Base-by-base conservation (phyloP, 1,140 invertebrate species). In the Tenebrio molitor region DNA sequence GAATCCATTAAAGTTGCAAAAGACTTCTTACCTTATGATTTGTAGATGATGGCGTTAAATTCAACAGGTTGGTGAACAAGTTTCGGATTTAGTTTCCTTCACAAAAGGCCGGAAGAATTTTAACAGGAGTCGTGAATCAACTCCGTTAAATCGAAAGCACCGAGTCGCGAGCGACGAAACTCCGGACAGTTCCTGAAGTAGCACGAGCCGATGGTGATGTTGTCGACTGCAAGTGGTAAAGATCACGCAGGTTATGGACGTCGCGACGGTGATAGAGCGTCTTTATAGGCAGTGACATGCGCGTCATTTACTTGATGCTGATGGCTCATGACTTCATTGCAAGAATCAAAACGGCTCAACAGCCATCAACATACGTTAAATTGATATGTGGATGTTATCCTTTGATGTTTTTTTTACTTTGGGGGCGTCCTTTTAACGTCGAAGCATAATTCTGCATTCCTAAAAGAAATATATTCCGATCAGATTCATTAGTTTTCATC, bases 271-370 rank as follows among this genome's bases (percentile, higher is more conserved):
- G 64, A 66, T 66, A 44, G 39, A 66, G 64, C 64, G 64, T 66
- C 64, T 66, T 66, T 66, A 66, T 66, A 66, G 64, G 64, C 64
- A 70, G 68, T 42, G 46, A 53, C 68, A 53, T 70, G 68, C 46
- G 68, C 42, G 42, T 39, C 44, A 33, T 46, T 58, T 58, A 58
- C 50, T 58, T 58, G 50, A 58, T 58, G 50, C 50, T 58, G 50
- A 58, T 58, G 50, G 50, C 50, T 58, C 50, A 58, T 58, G 50
- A 58, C 50, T 58, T 58, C 50, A 58, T 58, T 58, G 21, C 50
- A 58, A 58, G 50, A 58, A 58, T 58, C 50, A 58, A 58, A 58
- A 58, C 50, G 50, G 29, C 12, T 58, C 50, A 58, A 58, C 50
- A 29, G 50, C 21, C 23, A 29, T 58, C 23, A 58, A 23, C n/a